Conservation (phyloP, 2,797 vertebrate species). For the Heliangelus exortis region DNA sequence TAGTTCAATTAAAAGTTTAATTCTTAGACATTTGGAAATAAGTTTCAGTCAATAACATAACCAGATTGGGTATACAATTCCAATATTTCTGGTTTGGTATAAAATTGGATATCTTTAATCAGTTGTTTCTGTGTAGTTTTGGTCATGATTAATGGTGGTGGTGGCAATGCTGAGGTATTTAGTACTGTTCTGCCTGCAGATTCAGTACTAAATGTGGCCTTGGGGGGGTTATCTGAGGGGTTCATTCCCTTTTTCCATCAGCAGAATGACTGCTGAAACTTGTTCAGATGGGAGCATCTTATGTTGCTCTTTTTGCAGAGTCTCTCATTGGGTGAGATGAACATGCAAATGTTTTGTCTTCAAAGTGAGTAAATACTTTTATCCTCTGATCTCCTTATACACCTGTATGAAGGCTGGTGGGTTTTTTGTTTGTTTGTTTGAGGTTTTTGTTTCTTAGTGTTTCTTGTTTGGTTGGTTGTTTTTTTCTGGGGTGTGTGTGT, state of each 20-base stretch:
- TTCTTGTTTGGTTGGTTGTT: no score
- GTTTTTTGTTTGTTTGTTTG: no score
- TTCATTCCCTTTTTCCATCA: neutral
- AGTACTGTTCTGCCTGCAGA: neutral
- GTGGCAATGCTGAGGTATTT: neutral
- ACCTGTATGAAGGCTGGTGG: neutral
- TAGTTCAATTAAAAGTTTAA: neutral
- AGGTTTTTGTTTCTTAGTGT: no score
- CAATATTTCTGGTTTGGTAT: neutral
- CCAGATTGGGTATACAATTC: neutral
- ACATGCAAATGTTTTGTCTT: neutral
- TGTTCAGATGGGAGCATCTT: neutral
- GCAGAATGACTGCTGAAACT: neutral
- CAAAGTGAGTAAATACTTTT: neutral
- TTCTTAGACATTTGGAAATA: neutral
- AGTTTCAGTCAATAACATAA: neutral
- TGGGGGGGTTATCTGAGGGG: neutral
- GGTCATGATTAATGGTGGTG: neutral
- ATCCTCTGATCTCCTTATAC: neutral
- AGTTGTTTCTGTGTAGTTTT: neutral
- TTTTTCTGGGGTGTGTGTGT: no score
- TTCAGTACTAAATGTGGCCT: fast-evolving
- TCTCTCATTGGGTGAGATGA: neutral
- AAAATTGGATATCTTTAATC: neutral
- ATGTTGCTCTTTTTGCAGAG: neutral